Conservation (phyloP, 2,113 vertebrate genomes). For the Sitta europaea region DNA sequence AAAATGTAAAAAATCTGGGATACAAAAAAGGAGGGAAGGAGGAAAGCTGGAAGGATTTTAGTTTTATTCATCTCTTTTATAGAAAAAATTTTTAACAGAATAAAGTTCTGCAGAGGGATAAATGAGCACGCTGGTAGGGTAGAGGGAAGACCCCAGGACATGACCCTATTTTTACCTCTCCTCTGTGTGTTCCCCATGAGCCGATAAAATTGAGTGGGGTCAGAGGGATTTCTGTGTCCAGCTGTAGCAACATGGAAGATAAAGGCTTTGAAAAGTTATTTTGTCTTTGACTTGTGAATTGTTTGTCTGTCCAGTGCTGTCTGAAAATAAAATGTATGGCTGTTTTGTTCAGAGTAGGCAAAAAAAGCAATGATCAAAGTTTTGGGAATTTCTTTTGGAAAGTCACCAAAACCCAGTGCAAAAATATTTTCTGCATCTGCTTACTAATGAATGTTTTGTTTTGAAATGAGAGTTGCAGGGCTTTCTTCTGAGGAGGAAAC, state of each 20-base stretch:
- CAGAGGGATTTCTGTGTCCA: not conserved
- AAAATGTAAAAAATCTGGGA: not conserved
- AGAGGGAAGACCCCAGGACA: not conserved
- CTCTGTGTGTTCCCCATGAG: not conserved
- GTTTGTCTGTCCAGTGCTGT: not conserved
- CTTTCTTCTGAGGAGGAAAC: not conserved
- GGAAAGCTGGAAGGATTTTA: not conserved
- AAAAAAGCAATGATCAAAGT: not conserved
- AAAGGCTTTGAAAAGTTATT: not conserved
- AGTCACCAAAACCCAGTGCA: not conserved
- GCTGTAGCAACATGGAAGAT: not conserved
- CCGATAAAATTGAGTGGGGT: not conserved
- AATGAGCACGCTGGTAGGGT: not conserved
- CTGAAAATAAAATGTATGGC: not conserved
- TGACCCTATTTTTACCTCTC: not conserved
- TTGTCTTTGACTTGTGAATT: not conserved
- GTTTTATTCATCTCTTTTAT: not conserved
- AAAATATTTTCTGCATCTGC: not conserved
- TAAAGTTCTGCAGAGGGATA: not conserved
- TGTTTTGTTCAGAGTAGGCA: not conserved
- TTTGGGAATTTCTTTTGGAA: not conserved
- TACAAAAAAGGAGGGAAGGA: not conserved
- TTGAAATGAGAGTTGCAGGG: not conserved
- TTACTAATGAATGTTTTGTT: not conserved
- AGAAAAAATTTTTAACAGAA: not conserved